Base-by-base conservation (phyloP, 2,888 invertebrate species). In the Drosophila anomalata region DNA sequence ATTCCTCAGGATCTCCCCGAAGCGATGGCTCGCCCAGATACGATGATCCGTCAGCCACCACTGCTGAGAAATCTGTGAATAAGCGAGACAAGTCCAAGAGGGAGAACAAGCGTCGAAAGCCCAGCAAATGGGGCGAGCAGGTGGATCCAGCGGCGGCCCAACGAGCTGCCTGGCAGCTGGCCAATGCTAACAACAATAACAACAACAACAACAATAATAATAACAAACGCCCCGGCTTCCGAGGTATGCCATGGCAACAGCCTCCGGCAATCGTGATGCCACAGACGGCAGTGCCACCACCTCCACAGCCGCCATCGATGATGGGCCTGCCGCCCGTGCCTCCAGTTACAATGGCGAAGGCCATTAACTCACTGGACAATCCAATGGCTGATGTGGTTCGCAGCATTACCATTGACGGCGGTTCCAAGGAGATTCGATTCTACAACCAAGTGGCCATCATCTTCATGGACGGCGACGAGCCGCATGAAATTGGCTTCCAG, bases 391-490 rank as follows among this genome's bases (percentile, higher is more conserved):
- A 96, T 87, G 94, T 96, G 0, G 95, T 95, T 77, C 95, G 95
- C 79, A 95, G 95, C 5, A 96, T 97, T 36, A 95, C 95, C 66
- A 97, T 98, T 47, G 97, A 97, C 89, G 95, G 95, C 0, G 92
- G 95, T 17, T 94, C 96, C 0, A 93, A 96, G 76, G 97, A 97
- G 89, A 96, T 92, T 51, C 90, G 97, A 20, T 97, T 96, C 86
- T 97, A 98, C 87, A 97, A 96, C 20, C 95, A 96, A 70, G 95
- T 95, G 1, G 97, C 96, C 0, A 94, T 98, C 31, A 95, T 97
- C 1, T 95, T 98, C 89, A 94, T 97, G 92, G 95, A 95, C 61
- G 96, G 96, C 94, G 96, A 96, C 78, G 97, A 97, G 90, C 97
- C 97, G 0, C 93, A 96, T 60, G 97, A 97, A 90, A 95, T 97